Conservation (phyloP, 2,797 vertebrate species). For the Jordanella pulchra region DNA sequence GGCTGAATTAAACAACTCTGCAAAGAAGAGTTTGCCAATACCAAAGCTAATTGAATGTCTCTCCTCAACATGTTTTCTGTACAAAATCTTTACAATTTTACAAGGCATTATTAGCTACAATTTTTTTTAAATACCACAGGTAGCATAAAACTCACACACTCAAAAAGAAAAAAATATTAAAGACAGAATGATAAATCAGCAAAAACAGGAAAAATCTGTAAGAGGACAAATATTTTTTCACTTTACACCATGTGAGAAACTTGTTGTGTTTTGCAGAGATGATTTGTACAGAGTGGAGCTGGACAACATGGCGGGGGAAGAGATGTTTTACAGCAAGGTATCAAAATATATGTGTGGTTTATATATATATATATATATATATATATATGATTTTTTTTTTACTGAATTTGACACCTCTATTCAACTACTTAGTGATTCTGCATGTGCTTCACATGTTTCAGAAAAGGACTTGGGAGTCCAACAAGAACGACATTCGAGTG, state of each 20-base stretch:
- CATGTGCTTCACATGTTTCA: slow-evolving; percentile 53
- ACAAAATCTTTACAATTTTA: no score
- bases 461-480: slow-evolving; percentile 95
- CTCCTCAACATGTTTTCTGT: no score
- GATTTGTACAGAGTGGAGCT: slow-evolving; percentile 91
- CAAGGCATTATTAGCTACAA: no score
- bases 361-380: no score
- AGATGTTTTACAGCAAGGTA: slow-evolving; percentile 94
- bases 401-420: neutral
- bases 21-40: no score
- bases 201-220: neutral
- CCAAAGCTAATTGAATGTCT: no score
- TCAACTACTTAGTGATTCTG: neutral
- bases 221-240: no score
- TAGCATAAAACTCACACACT: no score
- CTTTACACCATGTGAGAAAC: neutral
- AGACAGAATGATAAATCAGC: neutral
- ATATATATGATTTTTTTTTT: neutral
- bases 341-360: no score
- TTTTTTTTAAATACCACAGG: no score
- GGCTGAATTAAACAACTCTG: no score
- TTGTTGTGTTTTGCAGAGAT: slow-evolving; percentile 81
- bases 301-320: slow-evolving; percentile 85
- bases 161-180: no score
- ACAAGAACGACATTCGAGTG: slow-evolving; percentile 93